Base-by-base conservation (phyloP, 2,113 vertebrate species). In the Eurystomus gularis region DNA sequence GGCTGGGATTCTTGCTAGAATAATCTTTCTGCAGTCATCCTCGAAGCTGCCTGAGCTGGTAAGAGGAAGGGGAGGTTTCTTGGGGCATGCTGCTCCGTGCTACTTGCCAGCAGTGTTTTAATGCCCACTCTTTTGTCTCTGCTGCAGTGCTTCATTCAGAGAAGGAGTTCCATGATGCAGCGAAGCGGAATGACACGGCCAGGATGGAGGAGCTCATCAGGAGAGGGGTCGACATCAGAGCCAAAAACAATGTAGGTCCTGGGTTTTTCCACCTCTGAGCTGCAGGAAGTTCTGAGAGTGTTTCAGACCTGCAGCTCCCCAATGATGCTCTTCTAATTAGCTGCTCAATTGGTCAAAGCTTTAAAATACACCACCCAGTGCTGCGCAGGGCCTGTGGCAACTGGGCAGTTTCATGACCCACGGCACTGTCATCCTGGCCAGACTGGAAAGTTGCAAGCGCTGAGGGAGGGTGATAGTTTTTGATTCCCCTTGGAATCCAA, bases 111-210 rank as follows among this genome's bases (percentile, higher is more conserved):
- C 21, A 26, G 25, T 44, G 9, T 64, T 82, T 58, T 49, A 44
- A 49, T 60, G 26, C 39, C 40, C 1, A 1, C 42, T 90, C 28
- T 44, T 86, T 57, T 39, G 10, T 9, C 14, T 70, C 61, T 86
- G 78, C 46, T 88, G 21, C 95, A 99, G 99, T 99, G 97, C 97
- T 99, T 75, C 97, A 96, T 37, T 98, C 98, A 31, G 99, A 99
- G 69, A 99, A 98, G 96, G 98, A 98, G 64, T 98, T 99, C 75
- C 99, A 99, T 0, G 95, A 98, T 64, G 99, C 99, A 0, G 98
- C 98, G 0, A 98, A 97, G 69, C 93, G 81, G 69, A 99, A 99
- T 71, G 97, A 99, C 93, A 96, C 94, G 0, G 92, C 57, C 33
- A 98, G 84, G 94, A 98, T 99, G 98, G 92, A 96, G 84, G 97